Conservation (phyloP, 1,140 invertebrate genomes). For the Diabrotica undecimpunctata region DNA sequence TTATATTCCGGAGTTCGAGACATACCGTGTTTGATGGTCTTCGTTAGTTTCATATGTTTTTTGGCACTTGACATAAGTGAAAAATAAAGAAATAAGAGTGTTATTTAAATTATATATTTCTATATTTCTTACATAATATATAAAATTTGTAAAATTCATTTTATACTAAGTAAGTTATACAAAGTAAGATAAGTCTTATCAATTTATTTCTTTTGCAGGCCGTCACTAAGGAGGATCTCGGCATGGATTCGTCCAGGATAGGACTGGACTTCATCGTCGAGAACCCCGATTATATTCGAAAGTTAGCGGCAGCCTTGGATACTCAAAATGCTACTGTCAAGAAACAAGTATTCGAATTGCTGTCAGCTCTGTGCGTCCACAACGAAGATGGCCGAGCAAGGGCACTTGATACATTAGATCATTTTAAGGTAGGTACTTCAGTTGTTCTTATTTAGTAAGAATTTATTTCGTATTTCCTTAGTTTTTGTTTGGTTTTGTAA, state of each 20-base stretch:
- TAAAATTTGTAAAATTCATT: neutral
- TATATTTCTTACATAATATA: too few relatives aligned
- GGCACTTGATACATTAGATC: slow-evolving; percentile 81
- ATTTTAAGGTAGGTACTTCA: slow-evolving; percentile 79
- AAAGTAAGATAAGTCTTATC: too few relatives aligned
- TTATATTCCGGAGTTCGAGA: too few relatives aligned
- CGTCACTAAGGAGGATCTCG: neutral
- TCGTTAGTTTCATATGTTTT: too few relatives aligned
- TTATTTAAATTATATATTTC: too few relatives aligned
- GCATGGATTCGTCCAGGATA: slow-evolving; percentile 56
- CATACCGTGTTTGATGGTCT: too few relatives aligned
- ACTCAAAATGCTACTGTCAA: slow-evolving; percentile 81
- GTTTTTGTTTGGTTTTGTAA: too few relatives aligned
- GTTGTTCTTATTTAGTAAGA: too few relatives aligned
- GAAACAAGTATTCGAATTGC: slow-evolving; percentile 87
- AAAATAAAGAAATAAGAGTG: too few relatives aligned
- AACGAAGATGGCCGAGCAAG: slow-evolving; percentile 79
- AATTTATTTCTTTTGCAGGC: slow-evolving; percentile 7
- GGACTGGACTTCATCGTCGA: slow-evolving; percentile 91
- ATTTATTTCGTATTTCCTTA: too few relatives aligned
- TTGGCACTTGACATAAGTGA: too few relatives aligned
- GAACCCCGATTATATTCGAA: slow-evolving; percentile 86
- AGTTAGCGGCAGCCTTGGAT: slow-evolving; percentile 84
- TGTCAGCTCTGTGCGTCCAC: slow-evolving; percentile 87
- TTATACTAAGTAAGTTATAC: too few relatives aligned